Base-by-base conservation (phyloP, 2,113 vertebrate species). In the Mastomys natalensis region DNA sequence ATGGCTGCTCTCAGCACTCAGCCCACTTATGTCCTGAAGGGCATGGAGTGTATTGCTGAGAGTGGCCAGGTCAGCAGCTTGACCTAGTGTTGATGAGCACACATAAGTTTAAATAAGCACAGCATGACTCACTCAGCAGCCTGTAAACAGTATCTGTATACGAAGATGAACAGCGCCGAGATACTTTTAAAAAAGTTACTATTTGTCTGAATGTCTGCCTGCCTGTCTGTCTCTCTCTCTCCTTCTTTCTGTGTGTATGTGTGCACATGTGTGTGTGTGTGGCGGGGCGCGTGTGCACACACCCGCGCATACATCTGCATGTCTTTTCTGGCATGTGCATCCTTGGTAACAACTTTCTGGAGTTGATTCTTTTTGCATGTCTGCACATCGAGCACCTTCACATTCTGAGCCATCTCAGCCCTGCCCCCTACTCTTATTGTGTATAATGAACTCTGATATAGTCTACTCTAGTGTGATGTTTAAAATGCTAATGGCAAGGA, bases 41-140 rank as follows among this genome's bases (percentile, higher is more conserved):
- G 11, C 17, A 26, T 37, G n/a, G 19, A 37, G n/a, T 53, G 55
- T 73, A 78, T 78, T 90, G 37, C 85, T n/a, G 78, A 94, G 60
- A 93, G 64, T 16, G n/a, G n/a, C 48, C 72, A 87, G 60, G 64
- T 66, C 10, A 89, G 92, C 85, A 95, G 96, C 58, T 0, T 0
- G 45, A 95, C 76, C 15, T 26, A 85, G 74, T 73, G 60, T 90
- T 97, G 84, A 66, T 96, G 91, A 94, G 37, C 51, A 64, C 87
- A 89, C 34, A n/a, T 34, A 68, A 95, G 60, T 96, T 91, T 24
- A 58, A 92, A 89, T 77, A 68, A 43, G 92, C 86, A 84, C 10
- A 48, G 70, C 7, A 64, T 1, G 45, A 55, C 29, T 48, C 51
- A 86, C 12, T 51, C 48, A 51, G 31, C 4, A 64, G 43, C 60